These are phyloP conservation scores for Schizopygopsis malacanthus DNA, from an alignment of 2,797 vertebrate species.

Conservation along the genomic window DNA sequence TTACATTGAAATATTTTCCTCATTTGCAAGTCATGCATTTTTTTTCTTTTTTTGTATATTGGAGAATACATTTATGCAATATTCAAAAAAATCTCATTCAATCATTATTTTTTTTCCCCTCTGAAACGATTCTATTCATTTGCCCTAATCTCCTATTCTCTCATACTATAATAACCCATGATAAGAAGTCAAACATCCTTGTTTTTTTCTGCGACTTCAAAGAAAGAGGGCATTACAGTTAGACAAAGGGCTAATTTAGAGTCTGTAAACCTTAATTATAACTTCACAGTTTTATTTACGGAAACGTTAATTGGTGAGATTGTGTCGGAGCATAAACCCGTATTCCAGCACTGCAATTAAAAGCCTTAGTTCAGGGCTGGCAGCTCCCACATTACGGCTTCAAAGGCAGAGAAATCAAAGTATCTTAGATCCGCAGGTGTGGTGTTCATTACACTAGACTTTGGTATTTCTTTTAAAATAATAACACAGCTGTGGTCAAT, in stretches of 20 bases:
- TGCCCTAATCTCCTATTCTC: conserved; percentile 42
- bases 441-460: conserved; percentile 42
- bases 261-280: conserved; percentile 74
- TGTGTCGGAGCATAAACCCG: conserved; percentile 64
- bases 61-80: not conserved
- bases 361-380: conserved; percentile 24
- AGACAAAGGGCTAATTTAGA: conserved; percentile 79
- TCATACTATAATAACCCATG: conserved; percentile 64
- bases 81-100: not conserved
- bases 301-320: conserved; percentile 66
- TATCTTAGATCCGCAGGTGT: conserved; percentile 35
- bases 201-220: conserved; percentile 71
- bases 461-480: conserved; percentile 32
- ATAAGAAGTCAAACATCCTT: conserved; percentile 49
- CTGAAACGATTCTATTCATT: conserved; percentile 13
- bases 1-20: conserved; percentile 66
- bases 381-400: conserved; percentile 33
- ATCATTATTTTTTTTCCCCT: not conserved
- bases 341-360: conserved; percentile 52
- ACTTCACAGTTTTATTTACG: conserved; percentile 65
- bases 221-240: conserved; percentile 66
- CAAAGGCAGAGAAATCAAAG: conserved; percentile 48
- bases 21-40: conserved; percentile 63
- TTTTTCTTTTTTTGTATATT: not conserved
- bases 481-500: conserved; percentile 46